Base-by-base conservation (phyloP, 2,113 vertebrate species). In the Phoenicopterus ruber region DNA sequence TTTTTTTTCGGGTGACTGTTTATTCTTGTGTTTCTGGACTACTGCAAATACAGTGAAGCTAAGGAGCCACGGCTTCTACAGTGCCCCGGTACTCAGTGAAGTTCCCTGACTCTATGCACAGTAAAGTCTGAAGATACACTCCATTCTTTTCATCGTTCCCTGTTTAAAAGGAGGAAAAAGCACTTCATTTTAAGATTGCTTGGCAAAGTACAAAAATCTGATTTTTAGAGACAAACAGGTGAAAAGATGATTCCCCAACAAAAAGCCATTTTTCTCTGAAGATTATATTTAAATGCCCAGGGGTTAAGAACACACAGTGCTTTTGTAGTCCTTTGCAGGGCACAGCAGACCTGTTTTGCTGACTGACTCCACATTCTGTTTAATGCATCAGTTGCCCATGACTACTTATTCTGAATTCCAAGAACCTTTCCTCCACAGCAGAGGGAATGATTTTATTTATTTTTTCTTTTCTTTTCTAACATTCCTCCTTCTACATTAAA, bases 401-500 rank as follows among this genome's bases (percentile, higher is more conserved):
- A 82, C 47, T 89, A 81, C 28, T 92, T 96, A 77, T 52, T 95
- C 31, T 84, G 66, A 92, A 62, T 94, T 95, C 82, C 67, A 93
- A 90, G 40, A 90, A 70, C 10, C 20, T 83, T 89, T 67, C 40
- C 70, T 76, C 29, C 40, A 58, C 18, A 93, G 20, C 5, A 74
- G 31, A 78, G 13, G 15, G 13, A 81, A 58, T 54, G 1, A 42
- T 79, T 83, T 63, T 58, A 12, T 54, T 59, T 73, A 5, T 19
- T 36, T 70, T 42, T 42, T 40, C 3, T 16, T 55, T 54, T 52
- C 6, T 81, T 61, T 61, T 69, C 31, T 42, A 67, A 21, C 10
- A 21, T 36, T 82, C 17, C 5, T 6, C 2, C 10, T 78, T 83
- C 36, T 74, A 6, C 15, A 69, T 47, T 85, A 86, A 93, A 49